A percentile compares a stretch with the other conserved stretches of the same genome.
Evolutionary conservation across 2,888 invertebrate species (phyloP).

Genomic region (Cheilosia variabilis): DNA sequence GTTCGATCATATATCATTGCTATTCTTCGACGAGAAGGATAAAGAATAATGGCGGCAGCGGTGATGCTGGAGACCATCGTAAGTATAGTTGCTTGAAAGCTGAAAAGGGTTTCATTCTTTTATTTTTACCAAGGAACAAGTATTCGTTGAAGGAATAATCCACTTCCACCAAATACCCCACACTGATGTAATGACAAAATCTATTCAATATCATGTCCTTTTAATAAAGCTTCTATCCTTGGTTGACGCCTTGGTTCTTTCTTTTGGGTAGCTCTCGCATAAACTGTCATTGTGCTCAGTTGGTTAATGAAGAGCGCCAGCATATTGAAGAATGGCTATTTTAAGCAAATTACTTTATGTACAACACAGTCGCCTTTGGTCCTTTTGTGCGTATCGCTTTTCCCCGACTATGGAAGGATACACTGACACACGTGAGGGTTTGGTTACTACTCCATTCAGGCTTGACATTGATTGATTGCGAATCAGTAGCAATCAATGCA

Average conservation of each 20-base stretch:
- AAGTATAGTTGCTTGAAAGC: constrained; percentile 66
- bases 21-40: constrained; percentile 48
- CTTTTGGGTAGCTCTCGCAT: not conserved
- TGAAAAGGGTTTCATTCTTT: constrained; percentile 69
- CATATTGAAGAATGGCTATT: constrained; percentile 71
- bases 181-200: constrained; percentile 59
- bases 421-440: constrained; percentile 43
- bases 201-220: constrained; percentile 71
- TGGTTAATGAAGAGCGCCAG: constrained; percentile 63
- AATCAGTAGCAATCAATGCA: constrained; percentile 63
- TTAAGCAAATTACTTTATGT: constrained; percentile 71
- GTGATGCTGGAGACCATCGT: constrained; percentile 46
- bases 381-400: constrained; percentile 39
- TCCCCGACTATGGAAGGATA: not conserved
- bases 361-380: constrained; percentile 34
- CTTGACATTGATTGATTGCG: constrained; percentile 71
- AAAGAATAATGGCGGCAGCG: constrained; percentile 48
- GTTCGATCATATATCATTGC: constrained; percentile 72
- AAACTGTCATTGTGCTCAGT: constrained; percentile 17
- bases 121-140: constrained; percentile 7
- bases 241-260: constrained; percentile 4
- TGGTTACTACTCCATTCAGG: constrained; percentile 60
- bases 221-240: constrained; percentile 55
- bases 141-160: constrained; percentile 64
- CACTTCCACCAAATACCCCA: constrained; percentile 1